phyloP scores from a whole-genome alignment of 2,113 vertebrate species.

The Carlito syrichta region DNA sequence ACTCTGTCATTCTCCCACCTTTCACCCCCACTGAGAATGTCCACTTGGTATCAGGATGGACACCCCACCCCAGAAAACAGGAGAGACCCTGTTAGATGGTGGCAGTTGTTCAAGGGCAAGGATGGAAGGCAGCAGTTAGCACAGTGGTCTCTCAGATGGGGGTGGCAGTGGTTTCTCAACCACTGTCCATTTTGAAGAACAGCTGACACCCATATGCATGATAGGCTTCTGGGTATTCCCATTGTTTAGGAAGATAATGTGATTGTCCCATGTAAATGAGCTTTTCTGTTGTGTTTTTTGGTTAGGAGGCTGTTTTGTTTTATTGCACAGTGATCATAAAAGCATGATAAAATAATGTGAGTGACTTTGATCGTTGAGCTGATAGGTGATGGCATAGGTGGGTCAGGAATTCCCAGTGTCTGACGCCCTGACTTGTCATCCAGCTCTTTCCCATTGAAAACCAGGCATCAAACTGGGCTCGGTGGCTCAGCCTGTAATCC shows the following conservation, averaged over 20 bases:
- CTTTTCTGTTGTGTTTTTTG: not conserved
- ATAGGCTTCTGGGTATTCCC: too few relatives aligned
- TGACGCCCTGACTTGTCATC: not conserved
- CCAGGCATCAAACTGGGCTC: too few relatives aligned
- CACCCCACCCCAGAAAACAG: not conserved
- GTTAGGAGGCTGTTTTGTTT: not conserved
- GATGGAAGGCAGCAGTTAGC: not conserved
- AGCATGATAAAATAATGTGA: not conserved
- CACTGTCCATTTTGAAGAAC: not conserved
- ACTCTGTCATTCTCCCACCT: not conserved
- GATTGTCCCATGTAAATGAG: too few relatives aligned
- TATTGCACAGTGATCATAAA: not conserved
- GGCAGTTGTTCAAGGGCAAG: not conserved
- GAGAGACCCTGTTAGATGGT: not conserved
- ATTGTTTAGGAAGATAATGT: not conserved
- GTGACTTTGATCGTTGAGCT: not conserved
- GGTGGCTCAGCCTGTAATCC: too few relatives aligned
- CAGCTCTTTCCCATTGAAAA: not conserved
- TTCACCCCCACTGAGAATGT: too few relatives aligned
- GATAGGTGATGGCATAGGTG: not conserved
- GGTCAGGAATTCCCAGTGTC: not conserved
- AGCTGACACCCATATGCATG: not conserved
- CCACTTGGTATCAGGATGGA: not conserved
- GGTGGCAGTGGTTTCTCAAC: not conserved
- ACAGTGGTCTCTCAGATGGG: not conserved